Evolutionary conservation across 2,888 invertebrate species (phyloP).

Genomic region (Monopis laevigella): DNA sequence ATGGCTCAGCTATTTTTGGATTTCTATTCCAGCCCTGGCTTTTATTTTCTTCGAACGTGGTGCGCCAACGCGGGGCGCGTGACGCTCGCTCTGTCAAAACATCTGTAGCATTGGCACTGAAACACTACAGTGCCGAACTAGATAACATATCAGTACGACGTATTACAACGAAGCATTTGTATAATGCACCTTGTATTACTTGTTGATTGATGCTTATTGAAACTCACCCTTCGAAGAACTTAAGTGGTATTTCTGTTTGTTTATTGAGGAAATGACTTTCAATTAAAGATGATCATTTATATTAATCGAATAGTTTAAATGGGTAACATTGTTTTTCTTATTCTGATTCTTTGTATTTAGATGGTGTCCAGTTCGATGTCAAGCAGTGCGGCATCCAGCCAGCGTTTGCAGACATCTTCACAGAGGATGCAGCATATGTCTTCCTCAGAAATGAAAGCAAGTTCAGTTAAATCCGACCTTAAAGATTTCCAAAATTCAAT

Average conservation of each 20-base stretch:
- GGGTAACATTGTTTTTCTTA: no score
- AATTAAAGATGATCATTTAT: no score
- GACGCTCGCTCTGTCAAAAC: conserved; percentile 47
- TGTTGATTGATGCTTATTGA: no score
- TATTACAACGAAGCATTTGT: conserved; percentile 17
- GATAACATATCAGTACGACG: conserved; percentile 49
- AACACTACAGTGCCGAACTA: conserved; percentile 45
- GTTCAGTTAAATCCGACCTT: conserved; percentile 83
- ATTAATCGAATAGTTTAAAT: no score
- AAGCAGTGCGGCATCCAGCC: conserved; percentile 65
- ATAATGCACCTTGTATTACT: no score
- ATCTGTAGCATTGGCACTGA: conserved; percentile 60
- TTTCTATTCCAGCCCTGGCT: conserved; percentile 51
- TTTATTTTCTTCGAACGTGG: conserved; percentile 46
- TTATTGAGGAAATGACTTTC: no score
- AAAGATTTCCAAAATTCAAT: conserved; percentile 84
- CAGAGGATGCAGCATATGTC: conserved; percentile 63
- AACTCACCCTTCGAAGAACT: no score
- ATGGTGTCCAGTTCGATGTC: conserved; percentile 69
- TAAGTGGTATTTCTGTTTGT: no score
- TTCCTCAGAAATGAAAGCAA: conserved; percentile 81
- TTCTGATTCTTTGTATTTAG: conserved; percentile 25
- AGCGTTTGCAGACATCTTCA: conserved; percentile 67
- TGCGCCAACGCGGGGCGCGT: conserved; percentile 62
- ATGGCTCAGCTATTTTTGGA: conserved; percentile 37